These are phyloP conservation scores for Globodera rostochiensis DNA, from an alignment of 1,140 invertebrate genomes.

Conservation along the genomic window DNA sequence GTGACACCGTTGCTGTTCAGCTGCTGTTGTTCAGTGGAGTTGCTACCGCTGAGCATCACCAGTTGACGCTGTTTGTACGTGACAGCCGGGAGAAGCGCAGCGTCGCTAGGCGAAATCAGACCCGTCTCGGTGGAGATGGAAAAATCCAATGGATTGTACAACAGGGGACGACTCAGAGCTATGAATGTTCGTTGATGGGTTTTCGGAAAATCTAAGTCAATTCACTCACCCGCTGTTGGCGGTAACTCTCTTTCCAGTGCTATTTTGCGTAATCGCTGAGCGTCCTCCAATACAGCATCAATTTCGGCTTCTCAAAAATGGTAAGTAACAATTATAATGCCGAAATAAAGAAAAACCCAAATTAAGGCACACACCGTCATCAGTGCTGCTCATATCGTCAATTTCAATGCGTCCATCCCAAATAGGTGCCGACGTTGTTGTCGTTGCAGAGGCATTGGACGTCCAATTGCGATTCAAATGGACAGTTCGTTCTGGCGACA, in stretches of 20 bases:
- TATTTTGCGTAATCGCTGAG: constrained; percentile 27
- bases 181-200: neutral
- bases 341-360: neutral
- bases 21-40: neutral
- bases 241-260: constrained; percentile 22
- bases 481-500: neutral
- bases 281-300: constrained; percentile 47
- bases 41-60: neutral
- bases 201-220: neutral
- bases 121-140: neutral
- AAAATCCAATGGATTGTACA: neutral
- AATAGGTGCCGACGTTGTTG: constrained; percentile 35
- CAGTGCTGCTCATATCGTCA: constrained; percentile 44
- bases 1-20: neutral
- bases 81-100: neutral
- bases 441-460: constrained; percentile 10
- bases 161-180: neutral
- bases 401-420: constrained; percentile 50
- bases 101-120: neutral
- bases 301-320: constrained; percentile 50
- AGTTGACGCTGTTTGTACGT: neutral
- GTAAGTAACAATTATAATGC: neutral
- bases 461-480: neutral
- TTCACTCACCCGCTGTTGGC: constrained; percentile 11
- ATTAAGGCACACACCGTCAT: constrained; percentile 38